Conservation (phyloP, 2,888 invertebrate species). For the Piscicola geometra region DNA sequence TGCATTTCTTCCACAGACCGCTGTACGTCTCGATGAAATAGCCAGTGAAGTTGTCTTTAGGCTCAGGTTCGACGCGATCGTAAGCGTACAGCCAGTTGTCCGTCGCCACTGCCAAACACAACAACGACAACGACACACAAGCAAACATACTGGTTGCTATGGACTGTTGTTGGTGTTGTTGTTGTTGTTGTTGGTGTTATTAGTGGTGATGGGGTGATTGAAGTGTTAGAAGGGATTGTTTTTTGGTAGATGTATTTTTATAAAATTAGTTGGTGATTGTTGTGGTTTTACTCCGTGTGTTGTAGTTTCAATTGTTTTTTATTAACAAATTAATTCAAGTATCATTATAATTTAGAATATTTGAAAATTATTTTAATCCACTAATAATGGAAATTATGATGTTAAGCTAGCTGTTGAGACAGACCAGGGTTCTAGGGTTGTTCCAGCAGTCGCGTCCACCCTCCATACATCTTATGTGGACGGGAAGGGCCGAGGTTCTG, state of each 20-base stretch:
- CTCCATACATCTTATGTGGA: conserved; percentile 33
- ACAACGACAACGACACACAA: conserved; percentile 54
- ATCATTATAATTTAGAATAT: too few species aligned
- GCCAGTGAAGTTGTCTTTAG: conserved; percentile 45
- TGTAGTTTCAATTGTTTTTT: too few species aligned
- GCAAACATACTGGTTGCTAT: conserved; percentile 55
- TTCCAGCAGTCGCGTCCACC: conserved; percentile 28
- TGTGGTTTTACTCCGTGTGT: too few species aligned
- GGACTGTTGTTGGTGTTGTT: conserved; percentile 44
- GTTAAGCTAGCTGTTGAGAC: too few species aligned
- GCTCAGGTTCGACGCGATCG: conserved; percentile 38
- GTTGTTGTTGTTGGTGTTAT: not conserved
- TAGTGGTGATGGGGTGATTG: not conserved
- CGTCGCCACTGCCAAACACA: conserved; percentile 55
- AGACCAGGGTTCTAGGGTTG: conserved; percentile 26
- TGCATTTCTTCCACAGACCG: conserved; percentile 53
- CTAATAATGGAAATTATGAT: too few species aligned
- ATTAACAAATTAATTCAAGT: too few species aligned
- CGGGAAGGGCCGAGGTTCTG: not conserved
- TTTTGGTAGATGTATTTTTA: not conserved
- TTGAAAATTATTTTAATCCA: too few species aligned
- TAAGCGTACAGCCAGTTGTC: conserved; percentile 53
- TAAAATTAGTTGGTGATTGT: too few species aligned
- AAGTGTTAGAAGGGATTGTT: not conserved
- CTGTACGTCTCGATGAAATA: conserved; percentile 47